A percentile compares a stretch with the other conserved stretches of the same genome.
Conservation (phyloP, 1,140 invertebrate species). For the Tetraneura akinire region DNA sequence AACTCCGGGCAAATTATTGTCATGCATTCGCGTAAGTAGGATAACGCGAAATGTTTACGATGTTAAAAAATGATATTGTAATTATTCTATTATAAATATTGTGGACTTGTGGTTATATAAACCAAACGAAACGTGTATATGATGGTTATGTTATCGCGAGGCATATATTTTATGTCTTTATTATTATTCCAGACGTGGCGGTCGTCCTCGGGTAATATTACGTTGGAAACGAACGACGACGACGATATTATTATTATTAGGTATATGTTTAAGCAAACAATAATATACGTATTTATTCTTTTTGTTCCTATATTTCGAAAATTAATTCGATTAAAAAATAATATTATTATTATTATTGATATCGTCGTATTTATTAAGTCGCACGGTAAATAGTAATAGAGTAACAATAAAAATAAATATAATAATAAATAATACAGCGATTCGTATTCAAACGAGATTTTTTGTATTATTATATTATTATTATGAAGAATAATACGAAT, state of each 20-base stretch:
- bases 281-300: neutral
- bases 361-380: no score
- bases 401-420: constrained; percentile 3
- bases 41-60: constrained; percentile 14
- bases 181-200: neutral
- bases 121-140: neutral
- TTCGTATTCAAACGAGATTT: constrained; percentile 18
- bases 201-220: neutral
- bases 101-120: neutral
- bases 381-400: neutral
- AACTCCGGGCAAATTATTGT: constrained; percentile 7
- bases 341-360: neutral
- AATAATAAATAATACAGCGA: neutral
- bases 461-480: no score
- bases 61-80: neutral
- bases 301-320: neutral
- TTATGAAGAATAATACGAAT: neutral
- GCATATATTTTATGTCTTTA: neutral
- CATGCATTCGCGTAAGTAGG: neutral
- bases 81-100: constrained; percentile 12
- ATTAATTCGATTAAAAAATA: constrained; percentile 22
- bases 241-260: neutral
- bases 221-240: neutral
- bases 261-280: neutral
- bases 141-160: no score